Conservation (phyloP, 1,140 invertebrate genomes). For the Macrosteles quadrilineatus region DNA sequence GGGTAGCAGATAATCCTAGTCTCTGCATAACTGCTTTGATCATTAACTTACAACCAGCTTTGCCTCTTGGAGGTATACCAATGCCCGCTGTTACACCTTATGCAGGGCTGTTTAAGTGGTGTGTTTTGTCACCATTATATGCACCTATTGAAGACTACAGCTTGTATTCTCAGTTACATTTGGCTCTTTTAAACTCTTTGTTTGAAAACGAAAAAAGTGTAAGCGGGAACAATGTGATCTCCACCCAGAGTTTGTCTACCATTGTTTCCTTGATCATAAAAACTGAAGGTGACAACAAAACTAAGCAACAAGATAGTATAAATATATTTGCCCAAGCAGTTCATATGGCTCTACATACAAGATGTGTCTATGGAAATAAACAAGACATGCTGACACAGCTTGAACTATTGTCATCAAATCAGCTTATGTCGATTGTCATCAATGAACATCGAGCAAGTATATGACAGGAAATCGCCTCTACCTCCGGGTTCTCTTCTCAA, state of each 20-base stretch:
- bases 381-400: conserved; percentile 52
- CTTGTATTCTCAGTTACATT: conserved; percentile 62
- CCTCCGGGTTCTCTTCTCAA: conserved; percentile 14
- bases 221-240: conserved; percentile 50
- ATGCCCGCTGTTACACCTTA: conserved; percentile 82
- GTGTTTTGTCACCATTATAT: conserved; percentile 63
- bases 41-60: conserved; percentile 59
- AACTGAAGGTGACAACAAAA: conserved; percentile 11
- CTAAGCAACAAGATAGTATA: conserved; percentile 46
- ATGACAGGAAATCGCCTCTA: conserved; percentile 21
- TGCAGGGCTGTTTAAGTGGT: conserved; percentile 72
- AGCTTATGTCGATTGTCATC: conserved; percentile 37
- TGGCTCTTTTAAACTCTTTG: conserved; percentile 58
- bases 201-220: conserved; percentile 25
- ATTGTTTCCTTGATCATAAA: conserved; percentile 27
- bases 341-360: conserved; percentile 69
- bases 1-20: conserved; percentile 65
- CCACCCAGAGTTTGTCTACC: conserved; percentile 49
- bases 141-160: conserved; percentile 47
- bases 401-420: conserved; percentile 48
- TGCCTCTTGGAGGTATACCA: conserved; percentile 74
- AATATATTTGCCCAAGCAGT: conserved; percentile 76
- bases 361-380: conserved; percentile 75
- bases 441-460: conserved; percentile 22
- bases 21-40: conserved; percentile 70